These are phyloP conservation scores for Cantharis rustica DNA, from an alignment of 2,888 invertebrate genomes.

Conservation along the genomic window DNA sequence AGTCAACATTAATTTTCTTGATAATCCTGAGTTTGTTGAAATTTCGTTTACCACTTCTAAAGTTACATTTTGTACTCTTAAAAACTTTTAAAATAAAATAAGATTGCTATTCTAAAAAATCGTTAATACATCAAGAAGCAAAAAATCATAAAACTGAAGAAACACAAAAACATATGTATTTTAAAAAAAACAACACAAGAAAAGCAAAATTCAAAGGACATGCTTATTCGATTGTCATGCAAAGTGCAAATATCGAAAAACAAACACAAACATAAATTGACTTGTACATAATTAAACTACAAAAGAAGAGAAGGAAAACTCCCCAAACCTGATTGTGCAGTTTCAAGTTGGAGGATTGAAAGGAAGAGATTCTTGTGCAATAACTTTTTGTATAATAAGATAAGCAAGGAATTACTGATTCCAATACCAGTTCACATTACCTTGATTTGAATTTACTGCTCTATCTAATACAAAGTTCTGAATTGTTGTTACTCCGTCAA, in stretches of 20 bases:
- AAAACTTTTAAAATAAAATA: background rate
- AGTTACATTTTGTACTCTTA: background rate
- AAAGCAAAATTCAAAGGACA: background rate
- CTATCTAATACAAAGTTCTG: slow-evolving; percentile 56
- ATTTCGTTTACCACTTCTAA: background rate
- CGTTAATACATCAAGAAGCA: background rate
- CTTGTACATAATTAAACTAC: background rate
- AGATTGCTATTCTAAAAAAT: background rate
- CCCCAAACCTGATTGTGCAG: background rate
- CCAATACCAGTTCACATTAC: slow-evolving; percentile 16
- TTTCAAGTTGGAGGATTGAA: background rate
- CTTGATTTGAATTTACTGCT: slow-evolving; percentile 23
- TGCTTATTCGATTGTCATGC: background rate
- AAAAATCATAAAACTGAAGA: slow-evolving; percentile 8
- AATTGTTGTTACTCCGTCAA: slow-evolving; percentile 50
- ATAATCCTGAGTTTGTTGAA: background rate
- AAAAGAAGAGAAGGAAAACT: background rate
- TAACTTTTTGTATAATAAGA: background rate
- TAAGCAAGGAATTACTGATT: slow-evolving; percentile 3
- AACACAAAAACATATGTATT: slow-evolving; percentile 20
- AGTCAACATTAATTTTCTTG: background rate
- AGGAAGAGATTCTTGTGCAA: background rate
- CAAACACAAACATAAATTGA: background rate
- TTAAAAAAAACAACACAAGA: background rate
- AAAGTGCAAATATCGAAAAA: background rate